phyloP scores from a whole-genome alignment of 2,888 invertebrate genomes.

The Acanthococcus lagerstroemiae region DNA sequence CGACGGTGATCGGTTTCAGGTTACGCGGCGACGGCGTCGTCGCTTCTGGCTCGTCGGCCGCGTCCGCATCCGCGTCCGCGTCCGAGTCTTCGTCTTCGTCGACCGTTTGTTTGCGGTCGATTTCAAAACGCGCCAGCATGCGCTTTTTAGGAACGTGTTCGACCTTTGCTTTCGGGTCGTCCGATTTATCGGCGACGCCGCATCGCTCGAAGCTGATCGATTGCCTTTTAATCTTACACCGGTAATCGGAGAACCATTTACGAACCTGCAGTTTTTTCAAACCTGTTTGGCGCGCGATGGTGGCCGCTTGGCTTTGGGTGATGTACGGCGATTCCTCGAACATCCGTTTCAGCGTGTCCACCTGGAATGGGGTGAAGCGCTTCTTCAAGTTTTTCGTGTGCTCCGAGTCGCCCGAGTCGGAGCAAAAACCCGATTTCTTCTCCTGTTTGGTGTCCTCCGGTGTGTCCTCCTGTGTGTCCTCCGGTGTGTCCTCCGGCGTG shows the following conservation, averaged over 20 bases:
- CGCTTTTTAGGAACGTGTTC: neutral
- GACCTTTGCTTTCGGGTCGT: neutral
- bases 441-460: too few relatives aligned
- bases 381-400: conserved; percentile 5
- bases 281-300: conserved; percentile 12
- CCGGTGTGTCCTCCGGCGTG: too few relatives aligned
- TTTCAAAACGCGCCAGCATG: conserved; percentile 6
- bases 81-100: neutral
- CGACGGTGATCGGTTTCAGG: neutral
- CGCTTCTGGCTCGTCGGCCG: neutral
- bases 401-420: conserved; percentile 2
- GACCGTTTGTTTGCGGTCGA: neutral
- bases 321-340: conserved; percentile 24
- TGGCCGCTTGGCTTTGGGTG: conserved; percentile 20
- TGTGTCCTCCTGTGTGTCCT: too few relatives aligned
- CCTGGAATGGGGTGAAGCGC: conserved; percentile 18
- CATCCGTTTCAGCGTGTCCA: conserved; percentile 9
- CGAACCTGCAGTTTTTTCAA: conserved; percentile 20
- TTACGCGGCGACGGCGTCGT: neutral
- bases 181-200: neutral
- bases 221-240: conserved; percentile 21
- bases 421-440: neutral
- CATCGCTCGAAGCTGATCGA: neutral
- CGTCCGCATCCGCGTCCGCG: neutral
- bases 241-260: conserved; percentile 22